These are phyloP conservation scores for Megalurothrips usitatus DNA, from an alignment of 2,888 invertebrate species.

Conservation along the genomic window DNA sequence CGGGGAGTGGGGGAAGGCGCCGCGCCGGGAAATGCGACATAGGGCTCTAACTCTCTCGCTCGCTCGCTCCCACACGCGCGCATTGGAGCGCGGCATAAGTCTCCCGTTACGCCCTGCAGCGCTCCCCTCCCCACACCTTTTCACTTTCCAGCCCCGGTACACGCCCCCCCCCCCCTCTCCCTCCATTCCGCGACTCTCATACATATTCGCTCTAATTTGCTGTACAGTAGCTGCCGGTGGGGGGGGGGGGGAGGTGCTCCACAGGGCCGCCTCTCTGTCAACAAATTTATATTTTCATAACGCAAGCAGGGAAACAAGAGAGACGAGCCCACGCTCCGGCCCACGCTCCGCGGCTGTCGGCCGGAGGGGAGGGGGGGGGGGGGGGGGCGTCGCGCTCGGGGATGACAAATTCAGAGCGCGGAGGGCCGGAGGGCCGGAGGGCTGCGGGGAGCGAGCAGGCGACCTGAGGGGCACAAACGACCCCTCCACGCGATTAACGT, in stretches of 20 bases:
- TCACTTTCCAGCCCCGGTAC: background rate
- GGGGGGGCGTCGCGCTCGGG: background rate
- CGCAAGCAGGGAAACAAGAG: background rate
- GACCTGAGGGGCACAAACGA: too few relatives aligned
- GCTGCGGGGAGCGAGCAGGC: background rate
- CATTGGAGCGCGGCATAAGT: background rate
- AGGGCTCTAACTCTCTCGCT: background rate
- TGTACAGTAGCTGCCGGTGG: background rate
- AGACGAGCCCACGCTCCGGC: too few relatives aligned
- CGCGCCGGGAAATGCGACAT: background rate
- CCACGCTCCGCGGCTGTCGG: too few relatives aligned
- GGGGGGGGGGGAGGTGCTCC: background rate
- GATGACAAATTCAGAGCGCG: too few relatives aligned
- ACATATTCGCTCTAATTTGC: constrained; percentile 21
- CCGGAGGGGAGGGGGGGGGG: background rate
- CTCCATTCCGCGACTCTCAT: background rate
- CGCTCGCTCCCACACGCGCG: background rate
- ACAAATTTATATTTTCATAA: constrained; percentile 27
- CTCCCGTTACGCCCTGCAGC: background rate
- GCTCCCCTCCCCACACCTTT: background rate
- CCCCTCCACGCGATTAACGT: too few relatives aligned
- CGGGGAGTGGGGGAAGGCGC: background rate
- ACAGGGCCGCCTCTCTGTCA: background rate
- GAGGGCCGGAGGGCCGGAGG: background rate
- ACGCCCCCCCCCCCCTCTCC: background rate